Evolutionary conservation across 2,113 vertebrate genomes (phyloP), one percentile per base, ranked within the genome.

Genomic region (Neofelis nebulosa): DNA sequence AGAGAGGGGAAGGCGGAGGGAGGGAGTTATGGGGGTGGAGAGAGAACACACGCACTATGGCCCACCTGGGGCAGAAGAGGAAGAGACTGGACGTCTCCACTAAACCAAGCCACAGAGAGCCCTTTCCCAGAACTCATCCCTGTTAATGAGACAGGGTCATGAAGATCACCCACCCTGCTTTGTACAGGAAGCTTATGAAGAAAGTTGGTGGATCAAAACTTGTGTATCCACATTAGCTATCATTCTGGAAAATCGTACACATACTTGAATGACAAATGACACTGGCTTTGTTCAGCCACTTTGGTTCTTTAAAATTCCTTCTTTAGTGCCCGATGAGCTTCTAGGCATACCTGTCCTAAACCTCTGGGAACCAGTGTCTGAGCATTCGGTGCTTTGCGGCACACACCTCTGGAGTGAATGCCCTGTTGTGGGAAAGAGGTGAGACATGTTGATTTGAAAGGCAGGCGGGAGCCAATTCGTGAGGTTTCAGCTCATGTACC

Each of bases 401-500:
- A 65, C 21, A 50, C 3, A 0, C 81, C 97, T 97, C 87, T 21
- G 31, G 92, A 98, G 45, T 88, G 95, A 95, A 89, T 1, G 15
- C 95, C 87, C 95, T 85, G 87, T 91, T 90, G 95, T 83, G 94
- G 29, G 52, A 71, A 94, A 98, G 96, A 97, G 88, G 96, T 92
- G 92, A 98, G 89, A 66, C 89, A 82, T 73, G 90, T 93, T 97
- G 95, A 97, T 98, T 97, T 82, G 96, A 95, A 98, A 98, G 97
- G 57, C 95, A 96, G 95, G 94, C 74, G 94, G 97, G 95, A 78
- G 78, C 80, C 0, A 97, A 96, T 63, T 65, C 87, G 16, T 94
- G 94, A 98, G 97, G 91, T 96, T 98, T 93, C 90, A 89, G 97
- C 83, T 97, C 94, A 87, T 61, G 92, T 98, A 97, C 97, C 88